These are phyloP conservation scores for Murina feae DNA, from an alignment of 2,113 vertebrate species.

Conservation along the genomic window DNA sequence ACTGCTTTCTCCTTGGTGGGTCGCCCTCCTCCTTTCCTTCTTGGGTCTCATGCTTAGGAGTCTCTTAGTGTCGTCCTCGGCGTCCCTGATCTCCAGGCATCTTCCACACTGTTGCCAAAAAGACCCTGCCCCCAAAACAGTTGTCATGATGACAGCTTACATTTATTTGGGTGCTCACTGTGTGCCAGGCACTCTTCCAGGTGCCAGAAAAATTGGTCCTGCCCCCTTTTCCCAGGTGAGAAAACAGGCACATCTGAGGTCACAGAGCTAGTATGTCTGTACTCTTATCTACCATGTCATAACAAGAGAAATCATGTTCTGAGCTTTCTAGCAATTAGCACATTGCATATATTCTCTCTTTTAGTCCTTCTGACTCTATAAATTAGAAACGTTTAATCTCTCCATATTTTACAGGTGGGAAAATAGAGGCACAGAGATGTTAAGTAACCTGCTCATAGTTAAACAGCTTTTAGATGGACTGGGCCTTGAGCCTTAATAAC, in stretches of 20 bases:
- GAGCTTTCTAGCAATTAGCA: not conserved
- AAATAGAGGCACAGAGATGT: not conserved
- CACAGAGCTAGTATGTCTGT: not conserved
- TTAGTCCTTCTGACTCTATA: not conserved
- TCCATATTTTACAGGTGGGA: not conserved
- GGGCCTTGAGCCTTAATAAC: not conserved
- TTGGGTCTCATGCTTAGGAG: not conserved
- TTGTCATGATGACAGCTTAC: not conserved
- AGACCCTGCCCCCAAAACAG: not conserved
- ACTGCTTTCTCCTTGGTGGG: not conserved
- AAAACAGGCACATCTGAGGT: not conserved
- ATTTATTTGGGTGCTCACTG: not conserved
- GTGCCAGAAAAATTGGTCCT: not conserved
- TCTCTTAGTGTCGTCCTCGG: not conserved
- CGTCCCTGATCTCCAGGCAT: fast-evolving
- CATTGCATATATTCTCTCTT: not conserved
- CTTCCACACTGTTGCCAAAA: not conserved
- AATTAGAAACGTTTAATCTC: not conserved
- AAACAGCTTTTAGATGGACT: not conserved
- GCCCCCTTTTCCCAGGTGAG: not conserved
- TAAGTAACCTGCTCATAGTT: not conserved
- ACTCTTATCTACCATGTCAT: not conserved
- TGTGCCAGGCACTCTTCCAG: not conserved
- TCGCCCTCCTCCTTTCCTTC: not conserved
- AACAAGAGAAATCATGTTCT: not conserved